A percentile compares a stretch with the other conserved stretches of the same genome.
phyloP scores from a whole-genome alignment of 2,797 vertebrate species.

The Hozukius guyotensis region DNA sequence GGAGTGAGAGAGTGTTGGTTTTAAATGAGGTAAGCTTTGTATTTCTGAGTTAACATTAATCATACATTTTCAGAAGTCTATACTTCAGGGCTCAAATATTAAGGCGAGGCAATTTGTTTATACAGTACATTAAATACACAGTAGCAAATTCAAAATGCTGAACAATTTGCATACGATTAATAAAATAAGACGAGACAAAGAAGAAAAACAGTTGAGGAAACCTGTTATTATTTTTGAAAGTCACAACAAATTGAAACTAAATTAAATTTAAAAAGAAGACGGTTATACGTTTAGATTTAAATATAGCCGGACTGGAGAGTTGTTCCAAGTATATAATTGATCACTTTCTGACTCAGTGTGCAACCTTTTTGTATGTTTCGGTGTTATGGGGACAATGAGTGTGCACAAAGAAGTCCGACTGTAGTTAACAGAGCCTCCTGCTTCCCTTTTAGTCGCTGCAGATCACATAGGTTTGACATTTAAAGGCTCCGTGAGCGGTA shows the following conservation, averaged over 20 bases:
- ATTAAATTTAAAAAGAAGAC: background rate
- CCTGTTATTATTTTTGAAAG: background rate
- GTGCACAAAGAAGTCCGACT: background rate
- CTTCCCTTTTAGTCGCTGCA: slow-evolving; percentile 1
- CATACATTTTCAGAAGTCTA: background rate
- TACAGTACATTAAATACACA: background rate
- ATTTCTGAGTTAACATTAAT: background rate
- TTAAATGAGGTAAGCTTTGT: background rate
- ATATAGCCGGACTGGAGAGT: background rate
- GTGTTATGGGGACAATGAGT: background rate
- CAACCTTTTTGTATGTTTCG: background rate
- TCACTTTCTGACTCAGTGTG: background rate
- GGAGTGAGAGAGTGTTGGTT: too few species aligned
- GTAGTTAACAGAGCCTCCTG: background rate
- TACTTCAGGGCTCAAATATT: background rate
- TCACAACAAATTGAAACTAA: background rate
- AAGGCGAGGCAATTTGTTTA: background rate
- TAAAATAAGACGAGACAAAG: background rate
- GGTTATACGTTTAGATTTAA: background rate
- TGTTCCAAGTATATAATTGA: background rate
- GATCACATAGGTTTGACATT: slow-evolving; percentile 52
- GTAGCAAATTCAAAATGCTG: background rate
- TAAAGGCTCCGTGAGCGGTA: slow-evolving; percentile 40
- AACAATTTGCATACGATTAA: background rate
- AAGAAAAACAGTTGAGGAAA: background rate